Evolutionary conservation across 2,888 invertebrate species (phyloP).

Genomic region (Baccha elongata): DNA sequence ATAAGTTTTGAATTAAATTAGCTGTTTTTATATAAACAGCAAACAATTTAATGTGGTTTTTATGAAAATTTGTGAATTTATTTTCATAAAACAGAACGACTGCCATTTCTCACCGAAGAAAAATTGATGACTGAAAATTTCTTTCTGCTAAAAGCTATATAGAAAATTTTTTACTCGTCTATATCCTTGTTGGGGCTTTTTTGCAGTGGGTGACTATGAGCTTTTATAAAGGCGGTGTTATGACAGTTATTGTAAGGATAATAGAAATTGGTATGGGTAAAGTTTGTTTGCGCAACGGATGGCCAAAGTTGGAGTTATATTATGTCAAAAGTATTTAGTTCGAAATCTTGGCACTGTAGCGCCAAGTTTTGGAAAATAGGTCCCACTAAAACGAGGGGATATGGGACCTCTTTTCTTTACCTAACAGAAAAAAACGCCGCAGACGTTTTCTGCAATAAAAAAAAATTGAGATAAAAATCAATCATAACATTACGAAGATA

Average conservation of each 20-base stretch:
- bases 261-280: no score
- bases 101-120: conserved; percentile 79
- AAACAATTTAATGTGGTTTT: conserved; percentile 81
- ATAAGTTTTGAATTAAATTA: conserved; percentile 81
- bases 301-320: no score
- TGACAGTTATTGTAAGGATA: conserved; percentile 50
- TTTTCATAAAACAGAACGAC: conserved; percentile 80
- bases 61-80: conserved; percentile 81
- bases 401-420: no score
- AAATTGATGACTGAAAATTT: conserved; percentile 78
- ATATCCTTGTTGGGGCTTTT: conserved; percentile 64
- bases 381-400: no score
- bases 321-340: no score
- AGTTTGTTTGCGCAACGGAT: no score
- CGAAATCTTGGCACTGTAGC: no score
- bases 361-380: no score
- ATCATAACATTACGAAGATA: no score
- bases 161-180: conserved; percentile 46
- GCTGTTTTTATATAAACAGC: conserved; percentile 82
- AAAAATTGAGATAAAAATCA: no score
- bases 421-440: no score
- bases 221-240: conserved; percentile 16
- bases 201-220: conserved; percentile 50
- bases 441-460: no score
- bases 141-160: conserved; percentile 64